Evolutionary conservation across 2,797 vertebrate genomes (phyloP), one percentile per base, ranked within the genome.

Genomic region (Spondyliosoma cantharus): DNA sequence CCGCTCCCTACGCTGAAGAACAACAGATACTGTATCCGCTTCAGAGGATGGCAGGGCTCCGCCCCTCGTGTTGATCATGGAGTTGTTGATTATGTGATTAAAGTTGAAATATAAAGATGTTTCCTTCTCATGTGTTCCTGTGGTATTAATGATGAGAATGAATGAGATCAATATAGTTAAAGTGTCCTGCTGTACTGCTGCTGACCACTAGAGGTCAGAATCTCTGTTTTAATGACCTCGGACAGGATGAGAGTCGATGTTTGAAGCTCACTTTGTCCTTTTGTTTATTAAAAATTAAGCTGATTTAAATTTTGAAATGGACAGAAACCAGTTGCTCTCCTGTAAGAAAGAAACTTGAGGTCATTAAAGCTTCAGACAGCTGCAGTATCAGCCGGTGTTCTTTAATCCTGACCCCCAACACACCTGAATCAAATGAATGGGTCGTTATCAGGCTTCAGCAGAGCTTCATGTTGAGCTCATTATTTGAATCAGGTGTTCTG

Each of bases 51-150:
- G n/a, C 58, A 54, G 78, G 16, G 75, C 81, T 57, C 53, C 78
- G 81, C 87, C 82, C 50, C 32, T 73, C 46, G 68, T 74, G 60
- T 64, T 82, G 54, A 54, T 81, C 19, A 86, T 74, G 83, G 43
- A 83, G 63, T 76, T 82, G 63, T 90, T 85, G 54, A 85, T 83
- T 56, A 90, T 86, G 79, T 90, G 78, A 93, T 92, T 91, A 93
- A 91, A 91, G 22, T 70, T 72, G 27, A 88, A 85, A 69, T 48
- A 75, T 32, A 66, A 80, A 56, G 53, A 61, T 25, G 58, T 58
- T 17, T 48, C 2, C 25, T 58, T 69, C 57, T 77, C 6, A 61
- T 65, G 48, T 80, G 17, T 82, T 76, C 7, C 14, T 75, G 12
- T 57, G 43, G 24, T 43, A 12, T 49, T 14, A 0, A 48, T 25